Evolutionary conservation across 2,113 vertebrate species (phyloP), one percentile per base, ranked within the genome.

Genomic region (Ammodytes dubius): DNA sequence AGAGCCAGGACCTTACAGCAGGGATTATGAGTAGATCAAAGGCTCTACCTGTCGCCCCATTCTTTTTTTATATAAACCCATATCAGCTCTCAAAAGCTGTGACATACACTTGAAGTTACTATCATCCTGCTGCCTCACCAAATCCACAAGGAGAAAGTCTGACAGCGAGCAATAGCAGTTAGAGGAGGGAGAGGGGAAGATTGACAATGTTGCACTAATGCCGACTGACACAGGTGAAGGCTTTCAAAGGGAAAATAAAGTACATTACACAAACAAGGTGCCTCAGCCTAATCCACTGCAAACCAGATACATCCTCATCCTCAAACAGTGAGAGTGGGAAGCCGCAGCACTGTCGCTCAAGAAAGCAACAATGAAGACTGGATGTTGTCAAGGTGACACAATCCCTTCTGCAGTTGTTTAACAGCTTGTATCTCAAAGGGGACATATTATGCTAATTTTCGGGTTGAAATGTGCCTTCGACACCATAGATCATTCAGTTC

Each of bases 241-340:
- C 53, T 82, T 92, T 79, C 81, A 56, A 67, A 70, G 77, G 27
- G 70, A 77, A 89, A 85, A 83, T 75, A 86, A 91, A 86, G 75
- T 79, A 53, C 69, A 83, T 88, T 81, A 87, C 81, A 78, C 85
- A 82, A 89, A 90, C 77, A 79, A 89, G 80, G 86, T 77, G 79
- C 64, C 68, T 78, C 73, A 68, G 64, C 79, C 50, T 89, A 91
- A 92, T 91, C 88, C 89, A 89, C 82, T 69, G 71, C 79, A 90
- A 90, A 92, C 86, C 76, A 78, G 70, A 81, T 83, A 84, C 70
- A 40, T 37, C 39, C 74, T 86, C 70, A 40, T 37, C 39, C 74
- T 79, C 82, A 79, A 60, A 84, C 70, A 10, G 27, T 2, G 27
- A 27, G 45, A 76, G 82, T 74, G 78, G 81, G 71, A 71, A 73